Evolutionary conservation across 2,113 vertebrate genomes (phyloP), one percentile per base, ranked within the genome.

Genomic region (Leucosticte australis): DNA sequence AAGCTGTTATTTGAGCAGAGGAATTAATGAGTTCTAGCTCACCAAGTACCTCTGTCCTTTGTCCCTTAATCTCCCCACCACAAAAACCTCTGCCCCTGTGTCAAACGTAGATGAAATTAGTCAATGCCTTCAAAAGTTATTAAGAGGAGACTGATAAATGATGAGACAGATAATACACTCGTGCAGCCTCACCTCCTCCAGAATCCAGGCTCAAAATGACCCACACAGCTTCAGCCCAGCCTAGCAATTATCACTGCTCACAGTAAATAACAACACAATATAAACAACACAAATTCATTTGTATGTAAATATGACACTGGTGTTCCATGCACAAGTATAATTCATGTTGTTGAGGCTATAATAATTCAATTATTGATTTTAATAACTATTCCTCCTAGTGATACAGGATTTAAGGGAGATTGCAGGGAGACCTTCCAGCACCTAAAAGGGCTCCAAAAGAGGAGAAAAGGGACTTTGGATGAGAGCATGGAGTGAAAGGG

Each of bases 211-310:
- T 77, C 79, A 67, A 65, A 86, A 90, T 91, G 87, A 93, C 87
- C 95, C 33, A 20, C 15, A 50, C 42, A 53, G 60, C 85, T 90
- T 37, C 79, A 80, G 93, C 92, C 93, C 92, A 90, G 95, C 93
- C 92, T 81, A 80, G 76, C 56, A 88, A 97, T 94, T 96, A 93
- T 21, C 77, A 35, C 13, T 2, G 4, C 79, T 90, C 73, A 28
- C 47, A 52, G 92, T 93, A 88, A 95, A 94, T 7, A 95, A 89
- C 85, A 97, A 88, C 87, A 94, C 75, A 95, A 86, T 74, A 83
- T 76, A 92, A 96, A 95, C 90, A 94, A 67, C 10, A 0, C 16
- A n/a, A 73, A 82, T 88, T 83, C 42, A 95, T 95, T 80, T 91
- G 79, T 67, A 94, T 90, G 90, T 87, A 92, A 95, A 94, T 93